Conservation (phyloP, 2,797 vertebrate genomes). For the Leucoraja ocellata region DNA sequence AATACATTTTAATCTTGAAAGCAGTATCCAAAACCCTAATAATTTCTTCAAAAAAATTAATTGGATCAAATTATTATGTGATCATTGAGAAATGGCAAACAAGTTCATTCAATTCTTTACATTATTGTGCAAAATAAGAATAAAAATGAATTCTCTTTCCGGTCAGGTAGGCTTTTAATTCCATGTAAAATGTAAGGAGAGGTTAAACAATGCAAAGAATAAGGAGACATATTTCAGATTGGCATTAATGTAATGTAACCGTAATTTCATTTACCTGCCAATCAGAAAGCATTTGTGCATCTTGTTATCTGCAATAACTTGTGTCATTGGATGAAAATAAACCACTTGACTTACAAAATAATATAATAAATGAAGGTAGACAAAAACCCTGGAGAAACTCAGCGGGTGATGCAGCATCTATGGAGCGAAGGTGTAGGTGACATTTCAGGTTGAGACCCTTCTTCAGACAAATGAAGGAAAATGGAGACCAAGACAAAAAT, state of each 20-base stretch:
- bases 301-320: neutral
- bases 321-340: neutral
- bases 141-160: neutral
- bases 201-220: neutral
- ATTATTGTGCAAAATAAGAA: neutral
- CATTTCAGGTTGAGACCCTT: too few relatives aligned
- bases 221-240: neutral
- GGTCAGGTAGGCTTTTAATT: neutral
- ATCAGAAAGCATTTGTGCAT: neutral
- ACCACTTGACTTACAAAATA: neutral
- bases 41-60: neutral
- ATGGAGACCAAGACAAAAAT: neutral
- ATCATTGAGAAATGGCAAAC: neutral
- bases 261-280: neutral
- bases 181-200: neutral
- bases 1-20: neutral
- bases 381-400: too few relatives aligned
- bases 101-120: neutral
- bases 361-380: neutral
- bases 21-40: neutral
- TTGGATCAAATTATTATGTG: neutral
- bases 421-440: too few relatives aligned
- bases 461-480: neutral
- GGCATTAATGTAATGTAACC: neutral
- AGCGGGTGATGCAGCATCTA: too few relatives aligned